Base-by-base conservation (phyloP, 2,797 vertebrate genomes). In the Mus spretus region DNA sequence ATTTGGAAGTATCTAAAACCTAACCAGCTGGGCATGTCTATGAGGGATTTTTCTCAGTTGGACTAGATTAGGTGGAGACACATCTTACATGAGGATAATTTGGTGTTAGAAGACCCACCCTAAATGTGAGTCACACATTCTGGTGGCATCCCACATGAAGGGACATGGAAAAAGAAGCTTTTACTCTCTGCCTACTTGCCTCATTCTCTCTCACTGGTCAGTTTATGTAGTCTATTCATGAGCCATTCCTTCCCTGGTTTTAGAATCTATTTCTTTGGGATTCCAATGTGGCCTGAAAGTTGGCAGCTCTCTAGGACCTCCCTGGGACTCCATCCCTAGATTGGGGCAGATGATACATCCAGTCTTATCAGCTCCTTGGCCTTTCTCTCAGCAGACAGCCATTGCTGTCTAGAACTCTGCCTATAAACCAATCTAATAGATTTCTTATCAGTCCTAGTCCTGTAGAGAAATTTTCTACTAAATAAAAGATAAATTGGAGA, bases 401-500 rank as follows among this genome's bases (percentile, higher is more conserved):
- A 26, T 70, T 86, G 20, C n/a, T 53, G 20, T 13, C 50, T 70
- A 20, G 47, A 70, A 2, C 12, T 53, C 31, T 26, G 12, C 20
- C 20, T 70, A 67, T 26, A 53, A 70, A 20, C 20, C 20, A 86
- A 11, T 44, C 8, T 31, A 83, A 83, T 28, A 8, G 44, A 44
- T 24, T 19, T 20, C 19, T 22, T 34, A 26, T 53, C 34, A 70
- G 31, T 9, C 19, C 12, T n/a, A 22, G 50, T 67, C 61, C 19
- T 85, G 53, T 53, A 53, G 7, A 86, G 12, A n/a, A 24, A 20
- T 13, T 8, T 93, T 37, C 19, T 61, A 86, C 15, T 86, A 95
- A 95, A 87, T 63, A 77, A 75, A 81, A 75, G 85, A 93, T 74
- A 75, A 75, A 3, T 22, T 53, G 74, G 28, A 82, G 47, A 95